Percentiles rank a stretch among this genome's conserved stretches.
These are phyloP conservation scores for Anabas testudineus DNA, from an alignment of 2,797 vertebrate species.

Conservation along the genomic window DNA sequence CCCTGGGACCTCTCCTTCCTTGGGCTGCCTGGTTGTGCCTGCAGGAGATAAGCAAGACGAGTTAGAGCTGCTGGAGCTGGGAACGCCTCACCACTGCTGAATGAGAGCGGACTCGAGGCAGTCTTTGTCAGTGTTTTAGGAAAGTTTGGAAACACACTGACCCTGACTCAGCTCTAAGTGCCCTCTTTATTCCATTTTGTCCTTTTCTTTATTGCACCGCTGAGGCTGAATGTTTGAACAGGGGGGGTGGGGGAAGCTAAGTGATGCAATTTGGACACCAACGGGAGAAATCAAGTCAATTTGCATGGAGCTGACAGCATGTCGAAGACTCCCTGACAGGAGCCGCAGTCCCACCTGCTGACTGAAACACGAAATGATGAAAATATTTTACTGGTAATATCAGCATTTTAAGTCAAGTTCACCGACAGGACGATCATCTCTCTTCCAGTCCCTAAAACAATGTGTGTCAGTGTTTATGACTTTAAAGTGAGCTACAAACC, in stretches of 20 bases:
- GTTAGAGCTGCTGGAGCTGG: slow-evolving; percentile 37
- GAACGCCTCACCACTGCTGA: slow-evolving; percentile 32
- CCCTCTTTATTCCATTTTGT: slow-evolving; percentile 34
- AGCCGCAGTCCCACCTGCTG: slow-evolving; percentile 27
- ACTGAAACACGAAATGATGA: slow-evolving; percentile 19
- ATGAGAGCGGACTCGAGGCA: slow-evolving; percentile 29
- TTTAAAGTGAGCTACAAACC: slow-evolving; percentile 60
- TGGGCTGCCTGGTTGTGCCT: slow-evolving; percentile 99
- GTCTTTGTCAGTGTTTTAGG: slow-evolving; percentile 32
- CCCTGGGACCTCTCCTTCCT: slow-evolving; percentile 98
- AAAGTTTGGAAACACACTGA: slow-evolving; percentile 42
- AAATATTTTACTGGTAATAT: slow-evolving; percentile 32
- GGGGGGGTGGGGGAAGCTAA: slow-evolving; percentile 47
- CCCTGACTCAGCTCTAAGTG: slow-evolving; percentile 28
- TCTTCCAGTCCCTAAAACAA: slow-evolving; percentile 15
- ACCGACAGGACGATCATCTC: slow-evolving; percentile 5
- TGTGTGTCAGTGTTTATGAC: slow-evolving; percentile 33
- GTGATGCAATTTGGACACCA: slow-evolving; percentile 76
- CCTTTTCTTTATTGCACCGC: slow-evolving; percentile 19
- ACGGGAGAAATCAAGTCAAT: slow-evolving; percentile 66
- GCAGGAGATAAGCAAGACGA: slow-evolving; percentile 54
- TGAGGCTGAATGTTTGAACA: slow-evolving; percentile 38
- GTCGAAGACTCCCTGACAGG: slow-evolving; percentile 50
- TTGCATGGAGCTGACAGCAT: slow-evolving; percentile 60
- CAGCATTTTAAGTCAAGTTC: slow-evolving; percentile 18